Conservation (phyloP, 2,888 invertebrate species). For the Chrysina gloriosa region DNA sequence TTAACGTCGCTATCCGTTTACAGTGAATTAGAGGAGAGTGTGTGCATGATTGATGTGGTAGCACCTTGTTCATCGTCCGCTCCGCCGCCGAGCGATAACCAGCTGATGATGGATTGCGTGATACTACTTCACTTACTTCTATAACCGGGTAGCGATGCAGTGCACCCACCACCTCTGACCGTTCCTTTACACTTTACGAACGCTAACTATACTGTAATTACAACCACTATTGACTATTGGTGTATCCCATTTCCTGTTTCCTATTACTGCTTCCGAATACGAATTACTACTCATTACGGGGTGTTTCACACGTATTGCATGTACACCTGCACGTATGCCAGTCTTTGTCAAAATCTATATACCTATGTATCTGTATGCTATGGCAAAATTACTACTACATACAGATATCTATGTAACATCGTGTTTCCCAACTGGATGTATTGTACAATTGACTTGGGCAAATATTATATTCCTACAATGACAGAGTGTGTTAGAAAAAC, state of each 20-base stretch:
- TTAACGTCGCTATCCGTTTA: slow-evolving; percentile 16
- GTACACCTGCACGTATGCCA: background rate
- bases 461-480: too few species aligned
- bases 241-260: slow-evolving; percentile 13
- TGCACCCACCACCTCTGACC: slow-evolving; percentile 10
- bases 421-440: too few species aligned
- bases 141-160: slow-evolving; percentile 8
- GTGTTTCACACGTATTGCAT: background rate
- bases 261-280: background rate
- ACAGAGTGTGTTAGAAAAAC: too few species aligned
- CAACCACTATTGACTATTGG: slow-evolving; percentile 26
- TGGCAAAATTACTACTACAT: too few species aligned
- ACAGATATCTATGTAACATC: too few species aligned
- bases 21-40: slow-evolving; percentile 39
- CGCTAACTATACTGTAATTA: slow-evolving; percentile 29
- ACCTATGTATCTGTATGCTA: too few species aligned
- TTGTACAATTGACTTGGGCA: too few species aligned
- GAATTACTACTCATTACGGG: too few species aligned
- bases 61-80: slow-evolving; percentile 53
- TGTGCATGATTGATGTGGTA: slow-evolving; percentile 55
- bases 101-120: slow-evolving; percentile 48
- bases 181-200: slow-evolving; percentile 31
- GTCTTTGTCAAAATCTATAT: too few species aligned
- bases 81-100: slow-evolving; percentile 51
- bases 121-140: background rate